A percentile compares a stretch with the other conserved stretches of the same genome.
These are phyloP conservation scores for Gasterosteus nipponicus DNA, from an alignment of 2,113 vertebrate genomes.

Conservation along the genomic window DNA sequence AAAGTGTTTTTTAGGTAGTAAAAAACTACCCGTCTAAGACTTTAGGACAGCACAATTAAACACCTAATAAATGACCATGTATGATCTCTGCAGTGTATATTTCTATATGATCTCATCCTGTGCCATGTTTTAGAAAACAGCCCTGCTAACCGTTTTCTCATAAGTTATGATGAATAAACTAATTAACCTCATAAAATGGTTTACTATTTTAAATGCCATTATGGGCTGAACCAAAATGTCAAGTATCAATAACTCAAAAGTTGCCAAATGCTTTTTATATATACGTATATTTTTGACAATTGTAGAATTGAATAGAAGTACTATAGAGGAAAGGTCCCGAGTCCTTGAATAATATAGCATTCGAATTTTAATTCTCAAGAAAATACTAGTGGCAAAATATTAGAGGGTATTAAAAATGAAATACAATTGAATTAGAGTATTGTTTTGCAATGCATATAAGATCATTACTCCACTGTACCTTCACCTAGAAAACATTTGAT, in stretches of 20 bases:
- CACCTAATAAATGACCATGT: not conserved
- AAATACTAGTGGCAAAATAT: no score
- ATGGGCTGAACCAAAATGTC: not conserved
- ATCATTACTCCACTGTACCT: no score
- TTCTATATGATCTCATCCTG: no score
- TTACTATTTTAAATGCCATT: not conserved
- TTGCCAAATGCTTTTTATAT: not conserved
- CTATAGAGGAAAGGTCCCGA: not conserved
- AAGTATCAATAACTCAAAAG: not conserved
- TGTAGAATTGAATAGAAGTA: not conserved
- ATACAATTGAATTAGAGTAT: not conserved
- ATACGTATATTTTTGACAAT: no score
- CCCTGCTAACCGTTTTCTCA: constrained; percentile 34
- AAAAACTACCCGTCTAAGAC: not conserved
- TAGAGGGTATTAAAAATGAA: not conserved
- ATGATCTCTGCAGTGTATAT: not conserved
- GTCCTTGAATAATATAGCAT: not conserved
- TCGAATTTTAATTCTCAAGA: no score
- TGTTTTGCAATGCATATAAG: not conserved
- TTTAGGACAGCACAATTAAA: not conserved
- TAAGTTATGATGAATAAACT: constrained; percentile 57
- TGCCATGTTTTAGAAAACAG: constrained; percentile 8
- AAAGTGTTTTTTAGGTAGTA: not conserved
- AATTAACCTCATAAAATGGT: constrained; percentile 27
- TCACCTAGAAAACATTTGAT: no score